Evolutionary conservation across 2,888 invertebrate species (phyloP), one percentile per base, ranked within the genome.

Genomic region (Gymnoscelis rufifasciata): DNA sequence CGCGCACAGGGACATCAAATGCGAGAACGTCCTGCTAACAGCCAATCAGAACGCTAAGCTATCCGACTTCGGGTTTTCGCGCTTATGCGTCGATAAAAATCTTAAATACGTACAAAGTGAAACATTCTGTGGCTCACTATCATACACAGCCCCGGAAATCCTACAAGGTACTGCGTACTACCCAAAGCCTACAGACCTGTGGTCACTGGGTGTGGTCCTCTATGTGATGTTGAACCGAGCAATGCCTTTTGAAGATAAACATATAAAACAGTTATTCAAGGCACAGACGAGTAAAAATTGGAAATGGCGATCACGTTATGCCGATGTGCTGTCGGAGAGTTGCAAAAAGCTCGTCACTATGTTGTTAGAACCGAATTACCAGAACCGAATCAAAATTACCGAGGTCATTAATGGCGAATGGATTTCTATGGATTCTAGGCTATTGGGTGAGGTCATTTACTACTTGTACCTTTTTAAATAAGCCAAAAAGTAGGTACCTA

Each of bases 101-200:
- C 64, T 76, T 31, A 77, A 69, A 43, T 82, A 87, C 19, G 72
- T 92, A 10, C 80, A 91, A 39, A 95, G 95, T 62, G 91, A 92
- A 61, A 96, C 96, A 0, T 96, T 93, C 71, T 96, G 96, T 68
- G 96, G 96, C 0, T 95, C 95, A 0, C 79, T 95, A 11, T 95
- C 95, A 0, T 97, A 97, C 66, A 95, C 94, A 0, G 94, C 96
- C 0, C 96, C 96, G 0, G 96, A 97, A 81, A 93, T 97, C 49
- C 82, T 96, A n/a, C 90, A 92, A 55, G 95, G 94, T 0, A 81
- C 90, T 2, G 92, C 93, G 0, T 94, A 94, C 66, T 90, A 89
- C 57, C 93, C 94, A 0, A 93, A 93, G 76, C 89, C 91, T 3
- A 90, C 93, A 0, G 96, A 96, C 67, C 78, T 95, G 15, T 96